phyloP scores from a whole-genome alignment of 1,140 invertebrate species.

The Gryon sp. region DNA sequence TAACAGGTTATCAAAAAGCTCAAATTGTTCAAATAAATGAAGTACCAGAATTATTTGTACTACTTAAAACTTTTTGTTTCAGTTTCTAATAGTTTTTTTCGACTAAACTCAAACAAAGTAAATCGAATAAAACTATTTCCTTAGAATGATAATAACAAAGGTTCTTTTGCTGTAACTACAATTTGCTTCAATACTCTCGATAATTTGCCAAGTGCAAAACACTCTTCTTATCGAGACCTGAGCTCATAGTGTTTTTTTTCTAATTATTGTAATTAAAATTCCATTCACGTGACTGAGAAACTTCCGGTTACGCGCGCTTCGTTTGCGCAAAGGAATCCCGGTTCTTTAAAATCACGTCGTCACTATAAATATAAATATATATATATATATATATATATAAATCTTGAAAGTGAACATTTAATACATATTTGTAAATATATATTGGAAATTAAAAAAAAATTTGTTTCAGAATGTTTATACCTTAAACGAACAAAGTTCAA shows the following conservation, averaged over 20 bases:
- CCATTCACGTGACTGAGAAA: conserved; percentile 45
- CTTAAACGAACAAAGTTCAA: conserved; percentile 1
- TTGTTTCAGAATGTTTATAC: conserved; percentile 35
- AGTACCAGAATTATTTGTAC: too few species aligned
- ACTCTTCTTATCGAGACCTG: conserved; percentile 9
- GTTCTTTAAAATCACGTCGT: conserved; percentile 19
- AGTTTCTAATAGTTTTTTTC: neutral
- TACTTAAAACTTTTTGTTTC: neutral
- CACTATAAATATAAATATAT: too few species aligned
- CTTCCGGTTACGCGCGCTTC: conserved; percentile 32
- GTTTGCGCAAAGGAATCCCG: conserved; percentile 10
- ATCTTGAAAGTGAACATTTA: too few species aligned
- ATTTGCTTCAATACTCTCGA: conserved; percentile 12
- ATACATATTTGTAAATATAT: neutral
- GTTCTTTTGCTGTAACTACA: conserved; percentile 18
- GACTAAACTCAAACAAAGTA: neutral
- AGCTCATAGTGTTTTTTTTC: conserved; percentile 33
- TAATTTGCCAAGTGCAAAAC: conserved; percentile 20
- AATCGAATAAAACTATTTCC: neutral
- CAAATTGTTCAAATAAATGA: too few species aligned
- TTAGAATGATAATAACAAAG: conserved; percentile 6
- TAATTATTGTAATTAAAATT: conserved; percentile 58
- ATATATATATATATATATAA: too few species aligned
- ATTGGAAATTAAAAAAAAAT: conserved; percentile 31
- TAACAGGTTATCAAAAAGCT: too few species aligned